Conservation (phyloP, 2,888 invertebrate species). For the Orchesella flavescens region DNA sequence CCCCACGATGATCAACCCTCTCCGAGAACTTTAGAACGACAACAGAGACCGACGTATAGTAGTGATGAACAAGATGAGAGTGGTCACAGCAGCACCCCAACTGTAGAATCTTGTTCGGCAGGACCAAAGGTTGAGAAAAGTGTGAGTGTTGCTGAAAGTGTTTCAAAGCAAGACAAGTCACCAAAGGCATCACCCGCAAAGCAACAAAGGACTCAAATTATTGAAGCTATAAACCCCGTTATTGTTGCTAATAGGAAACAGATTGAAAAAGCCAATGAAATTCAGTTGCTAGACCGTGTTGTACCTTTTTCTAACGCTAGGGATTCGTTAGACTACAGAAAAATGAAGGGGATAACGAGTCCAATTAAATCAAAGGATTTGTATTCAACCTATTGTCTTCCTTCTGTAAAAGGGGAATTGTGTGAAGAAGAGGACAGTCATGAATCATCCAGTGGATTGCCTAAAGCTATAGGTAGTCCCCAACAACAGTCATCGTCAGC, state of each 20-base stretch:
- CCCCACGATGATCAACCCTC: conserved; percentile 28
- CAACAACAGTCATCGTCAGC: conserved; percentile 2
- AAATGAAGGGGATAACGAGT: conserved; percentile 65
- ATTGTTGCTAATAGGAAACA: conserved; percentile 8
- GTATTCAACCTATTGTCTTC: conserved; percentile 64
- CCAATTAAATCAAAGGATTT: conserved; percentile 67
- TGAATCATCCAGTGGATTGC: background rate
- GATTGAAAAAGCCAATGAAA: background rate
- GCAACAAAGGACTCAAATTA: background rate
- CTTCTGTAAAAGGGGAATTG: conserved; percentile 19
- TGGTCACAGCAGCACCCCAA: conserved; percentile 64
- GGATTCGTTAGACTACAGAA: conserved; percentile 79
- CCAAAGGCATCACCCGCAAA: background rate
- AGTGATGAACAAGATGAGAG: conserved; percentile 52
- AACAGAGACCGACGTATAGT: conserved; percentile 47
- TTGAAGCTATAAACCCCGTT: conserved; percentile 56
- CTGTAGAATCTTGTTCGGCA: conserved; percentile 53
- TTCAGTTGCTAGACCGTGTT: conserved; percentile 76
- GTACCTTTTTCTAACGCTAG: conserved; percentile 82
- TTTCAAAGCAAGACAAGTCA: background rate
- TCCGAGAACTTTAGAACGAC: conserved; percentile 37
- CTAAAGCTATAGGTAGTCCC: background rate
- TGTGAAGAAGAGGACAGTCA: background rate
- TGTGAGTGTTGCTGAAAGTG: background rate
- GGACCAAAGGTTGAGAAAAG: background rate